These are phyloP conservation scores for Drosophila serrata DNA, from an alignment of 1,140 invertebrate species.

Conservation along the genomic window DNA sequence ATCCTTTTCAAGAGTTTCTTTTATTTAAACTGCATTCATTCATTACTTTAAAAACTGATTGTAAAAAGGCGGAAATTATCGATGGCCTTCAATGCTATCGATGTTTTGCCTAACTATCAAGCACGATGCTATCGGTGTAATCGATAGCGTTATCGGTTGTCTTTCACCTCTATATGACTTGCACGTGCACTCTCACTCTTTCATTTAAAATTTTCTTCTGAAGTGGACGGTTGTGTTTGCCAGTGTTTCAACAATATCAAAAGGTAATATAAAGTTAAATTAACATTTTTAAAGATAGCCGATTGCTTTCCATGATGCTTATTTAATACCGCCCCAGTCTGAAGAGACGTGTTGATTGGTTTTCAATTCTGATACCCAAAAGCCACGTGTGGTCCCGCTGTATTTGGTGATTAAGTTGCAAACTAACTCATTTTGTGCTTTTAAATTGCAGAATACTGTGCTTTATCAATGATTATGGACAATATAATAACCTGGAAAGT, in stretches of 20 bases:
- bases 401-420: background rate
- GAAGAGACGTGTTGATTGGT: slow-evolving; percentile 80
- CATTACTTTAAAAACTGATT: background rate
- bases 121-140: background rate
- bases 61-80: background rate
- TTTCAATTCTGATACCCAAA: slow-evolving; percentile 54
- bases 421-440: slow-evolving; percentile 7
- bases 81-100: background rate
- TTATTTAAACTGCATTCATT: background rate
- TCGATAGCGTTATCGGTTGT: background rate
- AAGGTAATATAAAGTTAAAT: slow-evolving; percentile 10
- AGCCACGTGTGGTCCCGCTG: slow-evolving; percentile 3
- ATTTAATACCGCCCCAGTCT: slow-evolving; percentile 72
- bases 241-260: background rate
- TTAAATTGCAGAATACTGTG: slow-evolving; percentile 21
- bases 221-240: slow-evolving; percentile 13
- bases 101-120: background rate
- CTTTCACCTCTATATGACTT: background rate
- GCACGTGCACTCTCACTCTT: slow-evolving; percentile 36
- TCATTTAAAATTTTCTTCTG: slow-evolving; percentile 11
- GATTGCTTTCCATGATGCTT: slow-evolving; percentile 89
- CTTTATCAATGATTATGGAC: background rate
- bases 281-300: slow-evolving; percentile 78
- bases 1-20: background rate
- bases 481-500: background rate